Conservation (phyloP, 2,113 vertebrate species). For the Perca flavescens region DNA sequence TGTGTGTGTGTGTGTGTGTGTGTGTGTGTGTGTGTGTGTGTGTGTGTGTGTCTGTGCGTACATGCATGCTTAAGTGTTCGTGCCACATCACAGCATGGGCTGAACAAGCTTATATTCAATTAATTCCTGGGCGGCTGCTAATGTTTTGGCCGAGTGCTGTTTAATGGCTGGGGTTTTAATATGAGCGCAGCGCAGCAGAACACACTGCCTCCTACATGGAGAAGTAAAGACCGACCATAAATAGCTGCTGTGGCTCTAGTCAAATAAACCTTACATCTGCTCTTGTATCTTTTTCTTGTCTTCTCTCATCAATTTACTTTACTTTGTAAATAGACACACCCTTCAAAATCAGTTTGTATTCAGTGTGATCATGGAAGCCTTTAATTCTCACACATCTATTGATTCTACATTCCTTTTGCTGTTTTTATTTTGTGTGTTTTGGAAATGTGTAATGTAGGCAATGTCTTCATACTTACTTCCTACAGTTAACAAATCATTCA, state of each 20-base stretch:
- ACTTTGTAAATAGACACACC: not conserved
- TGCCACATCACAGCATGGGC: constrained; percentile 34
- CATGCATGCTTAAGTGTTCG: not conserved
- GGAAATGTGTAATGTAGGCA: not conserved
- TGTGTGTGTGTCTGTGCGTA: not conserved
- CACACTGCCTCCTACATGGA: constrained; percentile 47
- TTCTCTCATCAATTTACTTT: not conserved
- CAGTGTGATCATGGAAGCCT: not conserved
- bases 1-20: not conserved
- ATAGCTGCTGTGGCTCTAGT: constrained; percentile 23
- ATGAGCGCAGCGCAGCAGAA: constrained; percentile 74
- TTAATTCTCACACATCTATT: not conserved
- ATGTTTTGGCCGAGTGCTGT: constrained; percentile 70
- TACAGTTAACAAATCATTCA: not conserved
- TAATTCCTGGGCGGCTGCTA: constrained; percentile 73
- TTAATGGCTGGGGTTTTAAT: constrained; percentile 74
- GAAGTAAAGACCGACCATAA: constrained; percentile 39
- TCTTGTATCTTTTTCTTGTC: not conserved
- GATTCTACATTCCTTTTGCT: not conserved
- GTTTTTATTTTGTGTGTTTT: not conserved
- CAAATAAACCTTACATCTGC: constrained; percentile 9
- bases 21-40: not conserved
- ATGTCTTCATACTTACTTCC: not conserved
- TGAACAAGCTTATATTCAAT: constrained; percentile 72
- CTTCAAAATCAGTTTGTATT: not conserved